Conservation (phyloP, 2,113 vertebrate genomes). For the Neogobius melanostomus region DNA sequence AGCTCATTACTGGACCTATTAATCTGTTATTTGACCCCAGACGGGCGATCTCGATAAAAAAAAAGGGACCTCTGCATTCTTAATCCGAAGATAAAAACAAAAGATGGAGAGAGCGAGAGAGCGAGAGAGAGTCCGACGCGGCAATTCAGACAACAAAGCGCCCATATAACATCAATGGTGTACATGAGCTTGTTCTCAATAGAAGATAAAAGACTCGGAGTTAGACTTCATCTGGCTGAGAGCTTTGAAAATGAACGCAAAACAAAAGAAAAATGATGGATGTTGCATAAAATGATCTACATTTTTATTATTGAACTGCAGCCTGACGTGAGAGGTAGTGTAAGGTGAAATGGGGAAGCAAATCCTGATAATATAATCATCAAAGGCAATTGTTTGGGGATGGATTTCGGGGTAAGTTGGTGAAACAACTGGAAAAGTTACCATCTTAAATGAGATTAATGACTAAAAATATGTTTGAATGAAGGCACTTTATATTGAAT, state of each 20-base stretch:
- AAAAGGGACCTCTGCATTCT: conserved; percentile 68
- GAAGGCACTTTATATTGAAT: too few relatives aligned
- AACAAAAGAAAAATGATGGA: conserved; percentile 67
- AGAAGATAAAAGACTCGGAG: conserved; percentile 60
- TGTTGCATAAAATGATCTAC: conserved; percentile 50
- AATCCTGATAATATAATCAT: too few relatives aligned
- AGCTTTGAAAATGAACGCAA: conserved; percentile 70
- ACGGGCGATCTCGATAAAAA: conserved; percentile 64
- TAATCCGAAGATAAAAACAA: conserved; percentile 73
- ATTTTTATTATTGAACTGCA: conserved; percentile 34
- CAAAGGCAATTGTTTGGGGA: too few relatives aligned
- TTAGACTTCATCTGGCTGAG: conserved; percentile 55
- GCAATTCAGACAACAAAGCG: conserved; percentile 68
- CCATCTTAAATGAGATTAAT: too few relatives aligned
- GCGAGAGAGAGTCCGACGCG: conserved; percentile 43
- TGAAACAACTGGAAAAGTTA: too few relatives aligned
- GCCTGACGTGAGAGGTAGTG: conserved; percentile 31
- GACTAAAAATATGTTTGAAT: too few relatives aligned
- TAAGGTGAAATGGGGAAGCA: neutral
- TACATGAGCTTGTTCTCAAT: conserved; percentile 59
- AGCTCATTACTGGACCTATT: conserved; percentile 82
- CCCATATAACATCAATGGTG: conserved; percentile 58
- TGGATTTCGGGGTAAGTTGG: too few relatives aligned
- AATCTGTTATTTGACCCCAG: conserved; percentile 82
- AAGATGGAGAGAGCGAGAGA: conserved; percentile 57